Evolutionary conservation across 2,888 invertebrate species (phyloP).

Genomic region (Sarcophaga subvicina): DNA sequence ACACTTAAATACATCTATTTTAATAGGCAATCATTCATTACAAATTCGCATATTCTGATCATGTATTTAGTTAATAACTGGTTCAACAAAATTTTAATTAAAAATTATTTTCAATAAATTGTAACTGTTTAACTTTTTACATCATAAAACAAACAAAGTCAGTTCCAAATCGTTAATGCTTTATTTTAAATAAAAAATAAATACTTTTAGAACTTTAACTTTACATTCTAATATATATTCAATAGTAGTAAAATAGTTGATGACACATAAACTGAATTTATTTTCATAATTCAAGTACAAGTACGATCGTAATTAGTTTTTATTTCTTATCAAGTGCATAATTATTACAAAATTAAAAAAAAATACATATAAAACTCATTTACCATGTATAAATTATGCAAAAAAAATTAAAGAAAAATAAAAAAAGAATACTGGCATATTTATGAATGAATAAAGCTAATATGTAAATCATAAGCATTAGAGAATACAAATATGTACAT

Average conservation of each 20-base stretch:
- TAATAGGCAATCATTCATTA: background rate
- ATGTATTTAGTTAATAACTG: background rate
- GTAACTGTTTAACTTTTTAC: background rate
- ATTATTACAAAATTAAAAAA: constrained; percentile 24
- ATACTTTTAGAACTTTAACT: no score
- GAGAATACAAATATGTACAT: background rate
- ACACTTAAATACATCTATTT: background rate
- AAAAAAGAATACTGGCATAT: background rate
- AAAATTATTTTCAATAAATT: background rate
- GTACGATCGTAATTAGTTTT: constrained; percentile 53
- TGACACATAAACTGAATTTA: background rate
- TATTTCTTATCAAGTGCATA: constrained; percentile 45
- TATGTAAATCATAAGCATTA: no score
- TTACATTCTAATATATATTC: no score
- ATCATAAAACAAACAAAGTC: background rate
- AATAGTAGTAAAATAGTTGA: background rate
- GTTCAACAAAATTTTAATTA: background rate
- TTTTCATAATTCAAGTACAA: constrained; percentile 58
- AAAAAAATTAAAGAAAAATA: background rate
- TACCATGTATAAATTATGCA: background rate
- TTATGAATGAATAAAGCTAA: background rate
- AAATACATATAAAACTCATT: background rate
- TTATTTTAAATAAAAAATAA: no score
- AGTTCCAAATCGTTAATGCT: no score
- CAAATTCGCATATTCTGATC: background rate